A percentile compares a stretch with the other conserved stretches of the same genome.
Evolutionary conservation across 1,140 invertebrate species (phyloP).

Genomic region (Eueides isabella): DNA sequence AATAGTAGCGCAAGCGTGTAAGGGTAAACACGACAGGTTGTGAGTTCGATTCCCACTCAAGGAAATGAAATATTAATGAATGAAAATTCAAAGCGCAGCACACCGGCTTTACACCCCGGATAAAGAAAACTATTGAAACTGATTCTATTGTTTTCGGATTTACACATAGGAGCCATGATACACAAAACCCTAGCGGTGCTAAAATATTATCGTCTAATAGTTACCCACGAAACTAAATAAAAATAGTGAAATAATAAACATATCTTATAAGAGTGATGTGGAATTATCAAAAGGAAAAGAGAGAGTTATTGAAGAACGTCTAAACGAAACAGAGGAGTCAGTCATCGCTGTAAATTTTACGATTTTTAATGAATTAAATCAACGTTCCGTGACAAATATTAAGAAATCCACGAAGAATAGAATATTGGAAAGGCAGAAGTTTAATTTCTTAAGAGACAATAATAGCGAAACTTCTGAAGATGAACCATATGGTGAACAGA

Average conservation of each 20-base stretch:
- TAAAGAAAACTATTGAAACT: too few relatives aligned
- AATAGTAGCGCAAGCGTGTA: too few relatives aligned
- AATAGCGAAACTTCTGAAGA: not conserved
- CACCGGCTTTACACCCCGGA: too few relatives aligned
- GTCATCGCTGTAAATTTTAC: not conserved
- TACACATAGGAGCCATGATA: not conserved
- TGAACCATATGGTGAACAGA: not conserved
- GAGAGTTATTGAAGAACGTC: not conserved
- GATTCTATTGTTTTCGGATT: too few relatives aligned
- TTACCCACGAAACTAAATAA: not conserved
- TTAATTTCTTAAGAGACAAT: not conserved
- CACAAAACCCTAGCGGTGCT: not conserved
- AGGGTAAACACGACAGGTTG: too few relatives aligned
- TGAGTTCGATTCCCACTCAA: too few relatives aligned
- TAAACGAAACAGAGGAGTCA: not conserved
- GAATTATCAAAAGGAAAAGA: not conserved
- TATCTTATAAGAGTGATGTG: not conserved
- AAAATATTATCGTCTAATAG: not conserved
- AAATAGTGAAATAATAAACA: not conserved
- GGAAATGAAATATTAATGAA: too few relatives aligned
- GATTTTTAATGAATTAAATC: not conserved
- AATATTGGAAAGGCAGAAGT: not conserved
- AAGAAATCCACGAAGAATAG: conserved; percentile 1
- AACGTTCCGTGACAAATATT: not conserved
- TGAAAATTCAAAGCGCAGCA: too few relatives aligned